phyloP scores from a whole-genome alignment of 1,140 invertebrate genomes.

The Leptopilina boulardi region DNA sequence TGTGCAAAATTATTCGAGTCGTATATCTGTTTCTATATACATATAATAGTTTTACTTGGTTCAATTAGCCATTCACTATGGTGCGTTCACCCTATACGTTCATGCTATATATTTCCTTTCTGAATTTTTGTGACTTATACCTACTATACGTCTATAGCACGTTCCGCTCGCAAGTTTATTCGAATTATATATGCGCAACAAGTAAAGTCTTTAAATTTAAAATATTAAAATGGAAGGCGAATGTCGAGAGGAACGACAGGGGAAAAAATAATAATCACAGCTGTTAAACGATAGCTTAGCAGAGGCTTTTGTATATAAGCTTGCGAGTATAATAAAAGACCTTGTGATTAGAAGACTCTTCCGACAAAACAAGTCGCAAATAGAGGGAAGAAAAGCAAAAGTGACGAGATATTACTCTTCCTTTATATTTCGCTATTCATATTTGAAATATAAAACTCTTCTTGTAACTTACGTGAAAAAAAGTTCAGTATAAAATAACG shows the following conservation, averaged over 20 bases:
- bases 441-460: too few relatives aligned
- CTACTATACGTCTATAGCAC: not conserved
- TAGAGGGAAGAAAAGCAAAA: not conserved
- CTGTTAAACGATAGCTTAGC: slow-evolving; percentile 9
- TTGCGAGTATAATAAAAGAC: not conserved
- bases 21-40: not conserved
- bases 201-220: not conserved
- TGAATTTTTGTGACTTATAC: slow-evolving; percentile 3
- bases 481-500: too few relatives aligned
- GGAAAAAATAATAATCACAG: slow-evolving; percentile 3
- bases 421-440: not conserved
- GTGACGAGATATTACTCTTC: not conserved
- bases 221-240: slow-evolving; percentile 10
- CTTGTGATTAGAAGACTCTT: slow-evolving; percentile 2
- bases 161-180: slow-evolving; percentile 13
- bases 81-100: slow-evolving; percentile 7
- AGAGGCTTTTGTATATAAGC: slow-evolving; percentile 2
- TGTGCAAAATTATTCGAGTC: not conserved
- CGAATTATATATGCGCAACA: slow-evolving; percentile 5
- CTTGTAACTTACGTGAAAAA: too few relatives aligned
- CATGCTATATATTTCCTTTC: slow-evolving; percentile 20
- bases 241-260: not conserved
- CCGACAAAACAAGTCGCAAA: not conserved
- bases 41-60: slow-evolving; percentile 7
- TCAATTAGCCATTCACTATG: slow-evolving; percentile 26